Conservation (phyloP, 2,888 invertebrate species). For the Macaria notata region DNA sequence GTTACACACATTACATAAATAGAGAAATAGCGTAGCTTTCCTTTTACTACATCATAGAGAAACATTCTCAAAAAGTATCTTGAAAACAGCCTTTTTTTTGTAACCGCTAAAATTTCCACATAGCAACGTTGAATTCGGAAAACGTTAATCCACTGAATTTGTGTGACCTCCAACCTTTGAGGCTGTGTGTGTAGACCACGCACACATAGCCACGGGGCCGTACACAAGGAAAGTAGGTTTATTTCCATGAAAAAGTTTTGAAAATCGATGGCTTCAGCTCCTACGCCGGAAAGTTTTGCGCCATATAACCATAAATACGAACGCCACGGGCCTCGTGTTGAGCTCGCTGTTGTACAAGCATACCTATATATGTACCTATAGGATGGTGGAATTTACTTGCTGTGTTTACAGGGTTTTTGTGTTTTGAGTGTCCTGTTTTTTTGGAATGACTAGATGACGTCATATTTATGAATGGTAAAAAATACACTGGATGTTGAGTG, state of each 20-base stretch:
- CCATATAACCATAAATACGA: constrained; percentile 80
- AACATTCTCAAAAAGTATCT: neutral
- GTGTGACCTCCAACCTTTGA: constrained; percentile 61
- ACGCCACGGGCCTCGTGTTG: constrained; percentile 64
- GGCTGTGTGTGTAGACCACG: constrained; percentile 55
- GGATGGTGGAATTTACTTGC: constrained; percentile 53
- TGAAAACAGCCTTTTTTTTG: neutral
- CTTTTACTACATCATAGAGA: neutral
- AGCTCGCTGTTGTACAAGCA: constrained; percentile 57
- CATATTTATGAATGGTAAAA: no score
- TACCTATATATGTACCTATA: constrained; percentile 38
- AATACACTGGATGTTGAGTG: no score
- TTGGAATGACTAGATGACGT: no score
- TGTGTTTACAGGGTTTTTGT: constrained; percentile 39
- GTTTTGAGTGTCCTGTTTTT: no score
- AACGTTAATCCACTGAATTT: constrained; percentile 46
- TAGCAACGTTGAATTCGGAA: constrained; percentile 4
- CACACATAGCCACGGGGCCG: constrained; percentile 53
- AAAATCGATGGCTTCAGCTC: constrained; percentile 83
- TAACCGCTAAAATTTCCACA: neutral
- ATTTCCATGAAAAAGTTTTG: constrained; percentile 83
- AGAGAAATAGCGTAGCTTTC: no score
- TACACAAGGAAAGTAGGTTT: constrained; percentile 81
- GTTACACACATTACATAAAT: no score
- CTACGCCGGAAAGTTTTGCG: constrained; percentile 78